Percentiles rank a stretch among this genome's conserved stretches.
These are phyloP conservation scores for Ptilorrhoa leucosticta DNA, from an alignment of 2,113 vertebrate species.

Conservation along the genomic window DNA sequence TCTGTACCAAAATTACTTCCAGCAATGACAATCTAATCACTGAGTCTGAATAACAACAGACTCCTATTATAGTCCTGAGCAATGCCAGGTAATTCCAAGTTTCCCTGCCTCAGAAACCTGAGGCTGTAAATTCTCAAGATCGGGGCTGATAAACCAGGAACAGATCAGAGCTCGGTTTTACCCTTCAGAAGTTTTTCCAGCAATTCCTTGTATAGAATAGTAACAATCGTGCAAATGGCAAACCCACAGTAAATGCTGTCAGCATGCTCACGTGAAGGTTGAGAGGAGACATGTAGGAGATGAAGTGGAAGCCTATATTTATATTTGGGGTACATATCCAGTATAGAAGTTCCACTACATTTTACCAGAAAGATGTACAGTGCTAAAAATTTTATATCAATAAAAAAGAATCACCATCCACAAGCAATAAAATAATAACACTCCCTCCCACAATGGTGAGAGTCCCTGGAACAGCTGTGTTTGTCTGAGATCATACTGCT, in stretches of 20 bases:
- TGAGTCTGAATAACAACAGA: neutral
- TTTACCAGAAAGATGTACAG: neutral
- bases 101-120: neutral
- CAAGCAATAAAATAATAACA: neutral
- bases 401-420: neutral
- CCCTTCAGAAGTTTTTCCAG: neutral
- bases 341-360: neutral
- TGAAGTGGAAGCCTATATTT: neutral
- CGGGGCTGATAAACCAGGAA: neutral
- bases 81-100: neutral
- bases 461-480: neutral
- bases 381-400: neutral
- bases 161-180: neutral
- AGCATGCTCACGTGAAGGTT: neutral
- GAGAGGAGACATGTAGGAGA: neutral
- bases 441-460: neutral
- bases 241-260: neutral
- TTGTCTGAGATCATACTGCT: neutral
- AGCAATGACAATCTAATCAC: neutral
- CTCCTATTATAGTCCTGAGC: neutral
- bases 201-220: neutral
- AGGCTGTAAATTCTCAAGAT: neutral
- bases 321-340: neutral
- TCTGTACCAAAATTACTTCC: neutral
- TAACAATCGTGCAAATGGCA: neutral